Base-by-base conservation (phyloP, 2,797 vertebrate species). In the Malacoraja senta region DNA sequence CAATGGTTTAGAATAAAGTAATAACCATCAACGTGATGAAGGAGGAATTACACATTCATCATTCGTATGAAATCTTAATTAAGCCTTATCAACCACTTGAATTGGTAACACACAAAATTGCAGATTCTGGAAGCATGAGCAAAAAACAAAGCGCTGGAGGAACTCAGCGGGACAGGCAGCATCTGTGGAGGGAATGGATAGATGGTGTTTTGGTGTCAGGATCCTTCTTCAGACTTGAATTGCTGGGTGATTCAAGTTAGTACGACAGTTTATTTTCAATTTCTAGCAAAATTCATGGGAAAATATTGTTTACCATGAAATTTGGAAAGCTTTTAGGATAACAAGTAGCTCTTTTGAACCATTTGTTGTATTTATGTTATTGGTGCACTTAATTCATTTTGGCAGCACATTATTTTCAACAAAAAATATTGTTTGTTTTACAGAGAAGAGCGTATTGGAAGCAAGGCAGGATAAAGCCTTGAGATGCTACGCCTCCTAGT, bases 401-500 rank as follows among this genome's bases (percentile, higher is more conserved):
- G 61, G 61, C 84, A 88, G 63, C 19, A 32, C 84, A 88, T 68
- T 88, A 68, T 88, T 88, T 88, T 68, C 63, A 86, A 58, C 83
- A 68, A 35, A 88, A 65, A n/a, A 88, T 17, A 65, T 35, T 68
- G 63, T 68, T 88, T 21, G 17, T 95, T 94, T 94, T 94, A 94
- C 74, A 80, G 53, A 95, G 94, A 94, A 94, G 94, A 93, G 94
- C 84, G 83, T 93, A 95, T 93, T 78, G 72, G 58, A 91, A 93
- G 80, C 32, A 68, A 32, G 65, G 91, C 74, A 91, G 92, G 76
- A 91, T 90, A 90, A 95, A 96, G 94, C 93, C 94, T 94, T 95
- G 94, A 93, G 93, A 94, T 94, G 94, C 95, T 94, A 95, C 96
- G 95, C 95, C 96, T 95, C 96, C 95, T 93, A 94, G 92, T 96